phyloP scores from a whole-genome alignment of 92 coral and sea anemone genomes.

The Heteractis magnifica region DNA sequence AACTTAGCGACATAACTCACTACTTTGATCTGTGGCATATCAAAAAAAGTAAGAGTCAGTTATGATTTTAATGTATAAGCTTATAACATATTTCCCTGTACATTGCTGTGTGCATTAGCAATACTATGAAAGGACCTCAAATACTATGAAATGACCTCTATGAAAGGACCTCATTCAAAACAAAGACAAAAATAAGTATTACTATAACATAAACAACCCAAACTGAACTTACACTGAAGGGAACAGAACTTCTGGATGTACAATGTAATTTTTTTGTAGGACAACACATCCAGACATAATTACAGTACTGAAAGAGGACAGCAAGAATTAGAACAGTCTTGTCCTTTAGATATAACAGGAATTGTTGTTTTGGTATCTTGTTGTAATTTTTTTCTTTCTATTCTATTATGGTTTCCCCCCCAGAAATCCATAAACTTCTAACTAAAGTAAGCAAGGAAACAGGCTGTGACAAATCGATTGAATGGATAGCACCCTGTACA shows the following conservation, averaged over 20 bases:
- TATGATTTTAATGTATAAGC: not conserved
- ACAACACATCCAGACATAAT: too few relatives aligned
- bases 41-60: conserved; percentile 38
- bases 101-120: not conserved
- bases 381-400: too few relatives aligned
- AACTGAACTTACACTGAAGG: too few relatives aligned
- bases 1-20: conserved; percentile 41
- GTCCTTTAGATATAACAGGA: too few relatives aligned
- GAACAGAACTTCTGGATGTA: too few relatives aligned
- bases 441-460: conserved; percentile 31
- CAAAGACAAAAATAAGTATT: too few relatives aligned
- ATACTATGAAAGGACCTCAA: not conserved
- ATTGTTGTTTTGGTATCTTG: too few relatives aligned
- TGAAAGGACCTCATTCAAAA: too few relatives aligned
- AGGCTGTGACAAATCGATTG: conserved; percentile 29
- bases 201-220: too few relatives aligned
- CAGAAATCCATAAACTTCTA: conserved; percentile 45
- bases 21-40: not conserved
- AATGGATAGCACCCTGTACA: conserved; percentile 33
- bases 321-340: too few relatives aligned
- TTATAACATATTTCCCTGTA: not conserved
- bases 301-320: too few relatives aligned
- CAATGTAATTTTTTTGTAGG: too few relatives aligned
- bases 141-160: not conserved
- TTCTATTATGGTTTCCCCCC: not conserved